Evolutionary conservation across 2,113 vertebrate genomes (phyloP), one percentile per base, ranked within the genome.

Genomic region (Heterotilapia buettikoferi): DNA sequence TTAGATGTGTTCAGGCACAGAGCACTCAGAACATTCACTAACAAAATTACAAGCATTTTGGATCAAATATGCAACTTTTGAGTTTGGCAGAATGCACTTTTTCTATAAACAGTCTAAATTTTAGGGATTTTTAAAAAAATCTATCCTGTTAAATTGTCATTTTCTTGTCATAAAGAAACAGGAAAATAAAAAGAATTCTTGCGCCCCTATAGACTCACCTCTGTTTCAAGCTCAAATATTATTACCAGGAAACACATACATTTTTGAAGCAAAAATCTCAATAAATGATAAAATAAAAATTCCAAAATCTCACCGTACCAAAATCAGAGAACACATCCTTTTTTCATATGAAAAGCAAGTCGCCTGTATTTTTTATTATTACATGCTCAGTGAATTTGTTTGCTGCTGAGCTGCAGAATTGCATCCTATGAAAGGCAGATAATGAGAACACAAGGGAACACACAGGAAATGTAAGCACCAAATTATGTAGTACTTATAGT

Each of bases 391-490:
- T 85, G 90, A 91, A 84, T 93, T 92, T 89, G 80, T 91, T 93
- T 91, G 86, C 87, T 92, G 90, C 92, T 87, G 92, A 92, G 80
- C 88, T 61, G 91, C 91, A 89, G 86, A 92, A 88, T 66, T 36
- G 59, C 82, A 84, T 90, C 84, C 84, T 90, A 86, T 92, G 90
- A 93, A 91, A 90, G 81, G 78, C 33, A 86, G 91, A 90, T 95
- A 95, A 95, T 94, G 93, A 95, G 94, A 93, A 93, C 95, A 94
- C 95, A 88, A 57, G 94, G 94, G 94, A 94, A 26, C 84, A 61
- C 78, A 78, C 73, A 52, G 89, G 88, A 90, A 91, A 92, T 82
- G 90, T 81, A 79, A 86, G 85, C 91, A 79, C 76, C 88, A 83
- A 68, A 95, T 93, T 73, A 90, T 88, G 57, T 81, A 78, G 84